A percentile compares a stretch with the other conserved stretches of the same genome.
These are phyloP conservation scores for Volucella inflata DNA, from an alignment of 2,888 invertebrate genomes.

Conservation along the genomic window DNA sequence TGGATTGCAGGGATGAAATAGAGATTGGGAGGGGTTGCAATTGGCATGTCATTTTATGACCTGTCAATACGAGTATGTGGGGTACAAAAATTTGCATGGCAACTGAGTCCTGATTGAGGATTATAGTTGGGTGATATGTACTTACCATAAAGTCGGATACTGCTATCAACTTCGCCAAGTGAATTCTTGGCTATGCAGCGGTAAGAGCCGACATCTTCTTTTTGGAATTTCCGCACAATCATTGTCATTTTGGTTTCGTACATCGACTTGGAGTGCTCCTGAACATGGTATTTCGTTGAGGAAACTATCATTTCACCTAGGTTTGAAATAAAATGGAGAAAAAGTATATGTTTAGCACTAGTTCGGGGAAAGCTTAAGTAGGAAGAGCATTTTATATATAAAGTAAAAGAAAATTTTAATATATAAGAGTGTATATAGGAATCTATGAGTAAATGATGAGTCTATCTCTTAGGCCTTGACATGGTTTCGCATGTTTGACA, in stretches of 20 bases:
- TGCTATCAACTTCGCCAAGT: slow-evolving; percentile 94
- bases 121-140: slow-evolving; percentile 56
- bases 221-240: slow-evolving; percentile 89
- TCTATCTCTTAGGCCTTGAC: too few species aligned
- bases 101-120: slow-evolving; percentile 42
- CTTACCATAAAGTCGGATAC: slow-evolving; percentile 93
- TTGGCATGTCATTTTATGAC: slow-evolving; percentile 56
- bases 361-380: neutral
- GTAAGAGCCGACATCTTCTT: slow-evolving; percentile 91
- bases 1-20: too few species aligned
- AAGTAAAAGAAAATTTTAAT: too few species aligned
- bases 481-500: too few species aligned
- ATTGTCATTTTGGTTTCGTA: slow-evolving; percentile 93
- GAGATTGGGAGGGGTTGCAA: neutral
- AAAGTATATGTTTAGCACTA: neutral
- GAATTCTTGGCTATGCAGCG: slow-evolving; percentile 94
- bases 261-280: slow-evolving; percentile 88
- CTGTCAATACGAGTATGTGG: slow-evolving; percentile 58
- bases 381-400: too few species aligned
- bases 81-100: slow-evolving; percentile 55
- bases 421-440: too few species aligned
- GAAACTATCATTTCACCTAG: slow-evolving; percentile 93
- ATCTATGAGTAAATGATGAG: too few species aligned
- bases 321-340: slow-evolving; percentile 44
- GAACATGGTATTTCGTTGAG: slow-evolving; percentile 91